Evolutionary conservation across 1,140 invertebrate genomes (phyloP), one percentile per base, ranked within the genome.

Genomic region (Musca domestica): DNA sequence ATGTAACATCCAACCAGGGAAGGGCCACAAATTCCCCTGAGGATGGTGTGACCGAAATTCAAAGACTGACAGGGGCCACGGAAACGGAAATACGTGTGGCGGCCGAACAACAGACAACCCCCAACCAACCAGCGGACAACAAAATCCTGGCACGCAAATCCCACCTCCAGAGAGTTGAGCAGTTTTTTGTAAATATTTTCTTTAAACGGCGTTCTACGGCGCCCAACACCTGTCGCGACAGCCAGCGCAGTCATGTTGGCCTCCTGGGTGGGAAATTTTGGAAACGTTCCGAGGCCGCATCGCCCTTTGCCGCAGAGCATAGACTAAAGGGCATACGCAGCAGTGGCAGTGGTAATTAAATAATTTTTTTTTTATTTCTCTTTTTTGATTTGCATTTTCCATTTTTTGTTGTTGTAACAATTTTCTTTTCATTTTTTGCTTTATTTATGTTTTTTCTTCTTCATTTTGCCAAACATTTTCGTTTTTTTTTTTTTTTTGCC

Each of bases 261-360:
- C 65, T 80, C 2, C 69, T 80, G 68, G 69, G 68, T 23, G 68
- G 66, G 6, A 65, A 70, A 63, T 65, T 61, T 61, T 61, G 56
- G 56, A 25, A 72, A 74, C 3, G 73, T 71, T 6, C 67, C 74
- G 58, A 76, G 75, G 72, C 72, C 72, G 48, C 58, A 34, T 70
- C 73, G 10, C 71, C 71, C 1, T 74, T 78, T 58, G 69, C 48
- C 54, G 68, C 69, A 14, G 73, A 80, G 47, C 78, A 81, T 71
- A 74, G 76, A 17, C 71, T 80, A 3, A 81, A 80, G 48, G 78
- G 78, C 46, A 81, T 81, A 56, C 76, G 78, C 49, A 72, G 75
- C 76, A 81, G 78, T 71, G 78, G 78, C 71, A 81, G 74, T 73
- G 78, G 78, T 80, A 81, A 72, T 56, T 61, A 66, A 25, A 51